Conservation (phyloP, 1,140 invertebrate genomes). For the Aleiodes sp. region DNA sequence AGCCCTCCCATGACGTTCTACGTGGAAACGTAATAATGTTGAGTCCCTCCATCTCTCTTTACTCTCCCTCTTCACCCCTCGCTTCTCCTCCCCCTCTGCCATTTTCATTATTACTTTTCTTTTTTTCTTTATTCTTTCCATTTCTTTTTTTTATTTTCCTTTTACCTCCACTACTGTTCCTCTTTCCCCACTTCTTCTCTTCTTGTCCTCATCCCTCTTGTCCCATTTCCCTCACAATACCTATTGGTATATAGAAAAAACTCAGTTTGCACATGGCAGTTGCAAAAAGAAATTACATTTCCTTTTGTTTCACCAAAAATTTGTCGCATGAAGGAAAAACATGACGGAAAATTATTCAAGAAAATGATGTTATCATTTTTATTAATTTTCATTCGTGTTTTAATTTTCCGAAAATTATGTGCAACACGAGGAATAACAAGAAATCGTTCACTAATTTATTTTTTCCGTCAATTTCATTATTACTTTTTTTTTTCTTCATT, state of each 20-base stretch:
- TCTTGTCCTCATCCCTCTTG: slow-evolving; percentile 37
- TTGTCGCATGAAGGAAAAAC: no score
- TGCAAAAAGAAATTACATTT: slow-evolving; percentile 6
- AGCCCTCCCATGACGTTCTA: slow-evolving; percentile 59
- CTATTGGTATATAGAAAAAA: slow-evolving; percentile 31
- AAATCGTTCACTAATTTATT: no score
- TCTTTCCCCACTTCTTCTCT: slow-evolving; percentile 39
- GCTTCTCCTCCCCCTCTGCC: slow-evolving; percentile 36
- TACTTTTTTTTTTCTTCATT: slow-evolving; percentile 37
- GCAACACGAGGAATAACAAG: no score
- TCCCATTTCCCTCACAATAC: slow-evolving; percentile 35
- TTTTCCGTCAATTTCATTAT: slow-evolving; percentile 28
- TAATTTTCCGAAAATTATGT: no score
- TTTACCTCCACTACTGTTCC: slow-evolving; percentile 36
- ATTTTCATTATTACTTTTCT: slow-evolving; percentile 29
- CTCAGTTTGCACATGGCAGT: slow-evolving; percentile 9
- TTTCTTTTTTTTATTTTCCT: slow-evolving; percentile 22
- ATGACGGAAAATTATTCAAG: no score
- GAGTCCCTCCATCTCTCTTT: slow-evolving; percentile 39
- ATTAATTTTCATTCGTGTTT: no score
- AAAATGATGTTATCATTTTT: no score
- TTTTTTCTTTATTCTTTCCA: slow-evolving; percentile 34
- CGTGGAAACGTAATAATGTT: slow-evolving; percentile 61
- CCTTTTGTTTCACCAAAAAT: no score
- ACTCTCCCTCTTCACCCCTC: slow-evolving; percentile 20